Percentiles rank a stretch among this genome's conserved stretches.
Conservation (phyloP, 2,113 vertebrate species). For the Onychorhynchus coronatus region DNA sequence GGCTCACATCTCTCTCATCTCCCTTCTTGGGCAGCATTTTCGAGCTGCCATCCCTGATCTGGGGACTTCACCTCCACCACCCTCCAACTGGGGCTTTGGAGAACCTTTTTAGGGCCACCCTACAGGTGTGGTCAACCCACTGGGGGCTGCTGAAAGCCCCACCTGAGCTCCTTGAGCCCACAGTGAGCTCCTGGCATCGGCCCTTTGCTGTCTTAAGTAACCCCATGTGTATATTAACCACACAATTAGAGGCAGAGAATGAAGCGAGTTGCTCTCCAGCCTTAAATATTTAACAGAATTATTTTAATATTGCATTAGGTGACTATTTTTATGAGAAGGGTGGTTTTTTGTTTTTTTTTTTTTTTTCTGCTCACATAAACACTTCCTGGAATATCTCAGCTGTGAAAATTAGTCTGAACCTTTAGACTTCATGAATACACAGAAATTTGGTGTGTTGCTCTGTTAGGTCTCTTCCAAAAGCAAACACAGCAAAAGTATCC, state of each 20-base stretch:
- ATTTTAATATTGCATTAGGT: neutral
- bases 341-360: neutral
- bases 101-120: neutral
- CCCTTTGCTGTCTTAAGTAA: neutral
- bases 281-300: neutral
- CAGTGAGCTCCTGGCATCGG: neutral
- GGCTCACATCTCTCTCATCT: neutral
- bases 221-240: neutral
- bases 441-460: neutral
- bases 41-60: neutral
- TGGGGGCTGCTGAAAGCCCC: neutral
- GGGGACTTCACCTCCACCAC: neutral
- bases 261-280: neutral
- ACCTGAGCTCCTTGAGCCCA: neutral
- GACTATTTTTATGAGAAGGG: neutral
- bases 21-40: fast-evolving
- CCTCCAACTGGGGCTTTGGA: neutral
- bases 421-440: neutral
- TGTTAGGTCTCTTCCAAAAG: neutral
- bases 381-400: neutral
- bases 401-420: neutral
- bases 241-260: neutral
- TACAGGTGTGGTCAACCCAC: neutral
- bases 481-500: neutral
- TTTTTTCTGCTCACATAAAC: neutral